Conservation (phyloP, 2,113 vertebrate species). For the Natator depressus region DNA sequence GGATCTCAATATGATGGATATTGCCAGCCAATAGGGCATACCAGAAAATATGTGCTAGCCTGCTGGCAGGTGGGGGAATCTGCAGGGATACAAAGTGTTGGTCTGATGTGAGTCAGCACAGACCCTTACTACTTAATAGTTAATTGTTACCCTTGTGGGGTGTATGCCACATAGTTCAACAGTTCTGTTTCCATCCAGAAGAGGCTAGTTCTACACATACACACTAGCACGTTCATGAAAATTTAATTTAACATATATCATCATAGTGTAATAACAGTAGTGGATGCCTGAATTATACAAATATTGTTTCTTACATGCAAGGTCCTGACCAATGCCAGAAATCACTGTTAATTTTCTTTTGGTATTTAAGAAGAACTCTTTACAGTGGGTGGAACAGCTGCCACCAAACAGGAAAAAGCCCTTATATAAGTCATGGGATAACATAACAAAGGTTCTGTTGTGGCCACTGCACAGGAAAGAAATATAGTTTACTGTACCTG, state of each 20-base stretch:
- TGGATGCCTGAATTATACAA: not conserved
- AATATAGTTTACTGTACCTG: conserved; percentile 12
- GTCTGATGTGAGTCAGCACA: conserved; percentile 21
- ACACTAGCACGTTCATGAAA: accelerated
- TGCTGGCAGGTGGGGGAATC: conserved; percentile 42
- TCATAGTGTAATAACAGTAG: not conserved
- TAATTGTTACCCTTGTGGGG: not conserved
- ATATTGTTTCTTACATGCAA: not conserved
- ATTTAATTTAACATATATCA: not conserved
- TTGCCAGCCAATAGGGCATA: not conserved
- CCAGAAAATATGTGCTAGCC: conserved; percentile 10
- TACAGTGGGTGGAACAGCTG: not conserved
- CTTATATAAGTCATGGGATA: not conserved
- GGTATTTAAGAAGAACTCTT: not conserved
- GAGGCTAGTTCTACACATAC: not conserved
- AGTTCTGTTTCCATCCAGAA: conserved; percentile 35
- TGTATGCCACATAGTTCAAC: conserved; percentile 48
- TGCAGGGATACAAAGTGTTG: conserved; percentile 59
- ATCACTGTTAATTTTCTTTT: not conserved
- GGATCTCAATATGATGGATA: not conserved
- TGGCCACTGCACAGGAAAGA: not conserved
- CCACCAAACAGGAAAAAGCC: not conserved
- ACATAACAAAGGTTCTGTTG: not conserved
- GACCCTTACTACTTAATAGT: conserved; percentile 52
- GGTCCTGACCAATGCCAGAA: not conserved